Conservation (phyloP, 2,113 vertebrate genomes). For the Aspiorhynchus laticeps region DNA sequence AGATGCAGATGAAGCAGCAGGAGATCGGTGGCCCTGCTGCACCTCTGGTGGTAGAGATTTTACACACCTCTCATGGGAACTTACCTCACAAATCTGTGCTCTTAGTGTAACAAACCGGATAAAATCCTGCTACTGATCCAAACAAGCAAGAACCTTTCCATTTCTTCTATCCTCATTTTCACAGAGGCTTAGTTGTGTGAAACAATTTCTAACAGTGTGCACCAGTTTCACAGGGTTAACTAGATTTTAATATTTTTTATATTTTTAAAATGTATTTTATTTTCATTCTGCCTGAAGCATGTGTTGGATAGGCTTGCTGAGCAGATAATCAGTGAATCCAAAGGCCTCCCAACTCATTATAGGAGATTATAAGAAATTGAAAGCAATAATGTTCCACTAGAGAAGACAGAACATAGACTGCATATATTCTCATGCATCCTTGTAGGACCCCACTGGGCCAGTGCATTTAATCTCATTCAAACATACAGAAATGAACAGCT, state of each 20-base stretch:
- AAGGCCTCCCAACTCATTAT: background rate
- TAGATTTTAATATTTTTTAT: background rate
- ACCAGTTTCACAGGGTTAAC: background rate
- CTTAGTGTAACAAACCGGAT: background rate
- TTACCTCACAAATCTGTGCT: background rate
- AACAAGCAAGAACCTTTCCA: background rate
- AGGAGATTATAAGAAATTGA: background rate
- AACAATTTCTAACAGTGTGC: background rate
- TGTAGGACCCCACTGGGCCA: background rate
- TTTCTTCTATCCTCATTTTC: background rate
- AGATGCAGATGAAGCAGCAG: constrained; percentile 9
- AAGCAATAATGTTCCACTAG: background rate
- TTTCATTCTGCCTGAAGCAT: background rate
- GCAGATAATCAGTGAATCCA: background rate
- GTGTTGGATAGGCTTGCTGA: background rate
- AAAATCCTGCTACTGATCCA: background rate
- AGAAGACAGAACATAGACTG: background rate
- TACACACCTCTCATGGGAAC: background rate
- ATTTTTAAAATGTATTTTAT: background rate
- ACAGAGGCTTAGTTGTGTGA: background rate
- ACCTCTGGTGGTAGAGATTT: background rate
- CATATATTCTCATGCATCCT: background rate
- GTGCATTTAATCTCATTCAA: background rate
- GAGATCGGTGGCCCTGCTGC: background rate
- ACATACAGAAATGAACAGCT: background rate